Evolutionary conservation across 2,888 invertebrate genomes (phyloP).

Genomic region (Coremacera marginata): DNA sequence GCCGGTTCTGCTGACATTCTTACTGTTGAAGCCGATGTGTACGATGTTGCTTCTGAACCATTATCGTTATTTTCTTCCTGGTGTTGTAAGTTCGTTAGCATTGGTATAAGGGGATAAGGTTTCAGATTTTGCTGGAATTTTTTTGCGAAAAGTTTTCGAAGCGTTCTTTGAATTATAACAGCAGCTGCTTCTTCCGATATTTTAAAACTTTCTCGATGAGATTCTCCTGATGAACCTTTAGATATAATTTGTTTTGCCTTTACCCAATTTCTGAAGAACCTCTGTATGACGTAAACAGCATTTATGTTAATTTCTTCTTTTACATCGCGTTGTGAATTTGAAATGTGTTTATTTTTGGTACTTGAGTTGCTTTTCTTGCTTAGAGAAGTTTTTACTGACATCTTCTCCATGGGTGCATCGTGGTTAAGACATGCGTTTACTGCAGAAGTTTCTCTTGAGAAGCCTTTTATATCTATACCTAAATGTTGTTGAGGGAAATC

Average conservation of each 20-base stretch:
- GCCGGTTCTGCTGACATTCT: conserved; percentile 57
- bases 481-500: neutral
- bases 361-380: neutral
- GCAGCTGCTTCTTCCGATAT: conserved; percentile 72
- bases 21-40: conserved; percentile 61
- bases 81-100: conserved; percentile 41
- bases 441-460: neutral
- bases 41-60: conserved; percentile 59
- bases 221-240: conserved; percentile 33
- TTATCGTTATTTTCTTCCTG: conserved; percentile 54
- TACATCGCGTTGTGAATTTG: neutral
- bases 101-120: conserved; percentile 17
- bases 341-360: neutral
- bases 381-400: neutral
- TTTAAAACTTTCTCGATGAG: neutral
- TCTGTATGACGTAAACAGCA: conserved; percentile 59
- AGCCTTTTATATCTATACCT: neutral
- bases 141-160: conserved; percentile 70
- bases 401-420: neutral
- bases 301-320: conserved; percentile 47
- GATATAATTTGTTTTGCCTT: neutral
- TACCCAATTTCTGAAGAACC: conserved; percentile 54
- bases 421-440: neutral
- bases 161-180: conserved; percentile 74
- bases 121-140: conserved; percentile 53